phyloP scores from a whole-genome alignment of 2,797 vertebrate species.

The Miichthys miiuy region DNA sequence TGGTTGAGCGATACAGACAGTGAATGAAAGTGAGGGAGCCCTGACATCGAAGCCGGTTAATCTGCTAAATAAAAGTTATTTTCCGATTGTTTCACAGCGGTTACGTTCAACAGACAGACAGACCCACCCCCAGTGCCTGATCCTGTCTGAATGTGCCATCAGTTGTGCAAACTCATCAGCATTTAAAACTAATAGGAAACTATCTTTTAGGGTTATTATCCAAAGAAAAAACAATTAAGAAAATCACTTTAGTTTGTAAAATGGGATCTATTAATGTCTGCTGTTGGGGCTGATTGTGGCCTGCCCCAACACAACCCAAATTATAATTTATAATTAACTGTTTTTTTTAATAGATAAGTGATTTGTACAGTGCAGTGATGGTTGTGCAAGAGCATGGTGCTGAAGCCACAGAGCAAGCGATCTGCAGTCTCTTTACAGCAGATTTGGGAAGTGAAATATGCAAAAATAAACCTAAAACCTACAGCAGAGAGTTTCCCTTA shows the following conservation, averaged over 20 bases:
- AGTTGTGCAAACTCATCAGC: background rate
- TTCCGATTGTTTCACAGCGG: no score
- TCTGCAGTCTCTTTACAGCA: background rate
- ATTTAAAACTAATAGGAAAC: no score
- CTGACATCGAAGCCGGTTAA: no score
- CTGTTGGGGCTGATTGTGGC: background rate
- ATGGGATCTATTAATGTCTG: background rate
- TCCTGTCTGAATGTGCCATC: background rate
- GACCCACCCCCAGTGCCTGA: no score
- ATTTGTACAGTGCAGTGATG: background rate
- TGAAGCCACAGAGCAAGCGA: background rate
- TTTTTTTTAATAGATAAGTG: slow-evolving; percentile 1
- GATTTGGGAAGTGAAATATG: slow-evolving; percentile 8
- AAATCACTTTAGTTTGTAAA: background rate
- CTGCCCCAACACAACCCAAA: background rate
- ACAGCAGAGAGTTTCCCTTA: background rate
- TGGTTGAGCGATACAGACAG: no score
- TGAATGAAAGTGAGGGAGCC: no score
- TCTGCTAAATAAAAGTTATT: no score
- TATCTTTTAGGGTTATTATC: background rate
- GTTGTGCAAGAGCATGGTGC: background rate
- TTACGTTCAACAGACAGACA: no score
- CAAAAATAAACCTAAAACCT: background rate
- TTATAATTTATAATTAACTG: slow-evolving; percentile 7
- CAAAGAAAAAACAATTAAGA: background rate